Percentiles rank a stretch among this genome's conserved stretches.
Evolutionary conservation across 2,113 vertebrate genomes (phyloP).

Genomic region (Origma solitaria): DNA sequence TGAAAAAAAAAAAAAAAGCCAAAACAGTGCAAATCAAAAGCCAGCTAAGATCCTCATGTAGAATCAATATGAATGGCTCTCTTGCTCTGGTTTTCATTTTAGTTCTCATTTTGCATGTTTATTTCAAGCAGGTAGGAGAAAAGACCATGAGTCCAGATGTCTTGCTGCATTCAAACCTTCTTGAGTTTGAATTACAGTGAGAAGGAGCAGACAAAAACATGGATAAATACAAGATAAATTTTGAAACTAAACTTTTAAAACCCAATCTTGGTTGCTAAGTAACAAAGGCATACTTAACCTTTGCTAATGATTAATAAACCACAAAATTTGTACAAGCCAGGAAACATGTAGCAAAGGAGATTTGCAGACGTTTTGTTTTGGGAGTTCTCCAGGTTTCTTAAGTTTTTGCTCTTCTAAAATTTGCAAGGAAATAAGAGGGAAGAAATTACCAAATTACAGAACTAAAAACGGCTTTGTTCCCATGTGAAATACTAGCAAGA

Average conservation of each 20-base stretch:
- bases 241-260: slow-evolving; percentile 18
- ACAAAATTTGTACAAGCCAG: neutral
- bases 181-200: neutral
- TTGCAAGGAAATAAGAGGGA: neutral
- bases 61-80: neutral
- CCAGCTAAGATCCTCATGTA: neutral
- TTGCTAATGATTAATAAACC: slow-evolving; percentile 27
- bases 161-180: neutral
- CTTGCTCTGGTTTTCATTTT: neutral
- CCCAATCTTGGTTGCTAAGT: slow-evolving; percentile 43
- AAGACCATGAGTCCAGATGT: neutral
- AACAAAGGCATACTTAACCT: slow-evolving; percentile 43
- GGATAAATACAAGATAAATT: neutral
- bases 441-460: neutral
- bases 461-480: neutral
- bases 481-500: neutral
- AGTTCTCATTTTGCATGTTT: neutral
- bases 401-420: neutral
- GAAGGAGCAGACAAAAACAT: neutral
- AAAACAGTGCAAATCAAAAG: neutral
- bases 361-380: neutral
- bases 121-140: neutral
- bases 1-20: neutral
- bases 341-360: neutral
- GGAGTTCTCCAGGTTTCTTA: neutral